A percentile compares a stretch with the other conserved stretches of the same genome.
Evolutionary conservation across 2,113 vertebrate species (phyloP).

Genomic region (Globicephala melas): DNA sequence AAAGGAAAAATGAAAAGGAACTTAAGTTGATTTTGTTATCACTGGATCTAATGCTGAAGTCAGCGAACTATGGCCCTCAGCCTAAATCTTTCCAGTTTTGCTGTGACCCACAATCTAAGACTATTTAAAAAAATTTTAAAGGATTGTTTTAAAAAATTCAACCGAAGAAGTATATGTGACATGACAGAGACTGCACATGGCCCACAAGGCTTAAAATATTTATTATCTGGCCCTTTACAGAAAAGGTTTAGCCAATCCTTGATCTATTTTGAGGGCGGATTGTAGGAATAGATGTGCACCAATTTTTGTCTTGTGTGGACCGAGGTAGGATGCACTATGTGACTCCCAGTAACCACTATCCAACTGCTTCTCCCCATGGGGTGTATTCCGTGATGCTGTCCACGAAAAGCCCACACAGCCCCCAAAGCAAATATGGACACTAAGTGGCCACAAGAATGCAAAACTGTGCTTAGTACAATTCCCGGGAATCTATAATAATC

Average conservation of each 20-base stretch:
- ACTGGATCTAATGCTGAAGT: neutral
- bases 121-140: neutral
- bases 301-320: neutral
- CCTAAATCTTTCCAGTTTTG: neutral
- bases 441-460: neutral
- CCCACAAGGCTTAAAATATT: neutral
- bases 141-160: neutral
- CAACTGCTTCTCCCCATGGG: neutral
- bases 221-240: neutral
- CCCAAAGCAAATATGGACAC: neutral
- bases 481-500: neutral
- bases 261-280: neutral
- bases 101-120: neutral
- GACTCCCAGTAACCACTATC: neutral
- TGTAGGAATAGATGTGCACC: neutral
- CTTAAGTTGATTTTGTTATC: neutral
- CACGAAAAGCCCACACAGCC: neutral
- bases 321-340: neutral
- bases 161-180: neutral
- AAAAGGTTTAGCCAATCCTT: neutral
- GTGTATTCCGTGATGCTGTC: neutral
- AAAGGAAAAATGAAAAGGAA: neutral
- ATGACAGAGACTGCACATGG: neutral
- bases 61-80: neutral
- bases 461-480: neutral